A percentile compares a stretch with the other conserved stretches of the same genome.
Evolutionary conservation across 1,140 invertebrate species (phyloP).

Genomic region (Mactra quadrangularis): DNA sequence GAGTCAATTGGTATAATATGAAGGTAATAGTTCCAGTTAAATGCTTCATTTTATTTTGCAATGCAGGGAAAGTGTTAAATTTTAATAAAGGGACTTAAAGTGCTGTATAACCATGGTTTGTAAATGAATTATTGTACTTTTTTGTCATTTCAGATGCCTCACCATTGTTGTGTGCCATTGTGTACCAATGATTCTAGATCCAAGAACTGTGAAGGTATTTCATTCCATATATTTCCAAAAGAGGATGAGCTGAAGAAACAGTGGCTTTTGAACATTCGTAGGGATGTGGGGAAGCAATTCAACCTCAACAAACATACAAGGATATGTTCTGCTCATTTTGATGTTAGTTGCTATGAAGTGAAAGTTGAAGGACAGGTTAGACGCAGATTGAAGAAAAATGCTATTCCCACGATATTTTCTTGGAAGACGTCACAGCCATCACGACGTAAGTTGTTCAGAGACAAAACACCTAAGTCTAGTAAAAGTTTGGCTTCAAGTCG

Average conservation of each 20-base stretch:
- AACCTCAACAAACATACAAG: conserved; percentile 12
- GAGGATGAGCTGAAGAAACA: neutral
- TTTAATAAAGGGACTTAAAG: no score
- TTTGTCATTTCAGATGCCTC: no score
- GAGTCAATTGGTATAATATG: no score
- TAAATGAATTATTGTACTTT: no score
- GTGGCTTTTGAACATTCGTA: neutral
- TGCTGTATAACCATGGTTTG: no score
- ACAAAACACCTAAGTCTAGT: conserved; percentile 1
- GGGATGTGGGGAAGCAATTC: neutral
- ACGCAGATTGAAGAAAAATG: neutral
- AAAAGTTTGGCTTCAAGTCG: neutral
- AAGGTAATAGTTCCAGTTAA: no score
- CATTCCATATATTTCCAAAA: neutral
- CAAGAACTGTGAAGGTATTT: neutral
- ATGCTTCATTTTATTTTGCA: neutral
- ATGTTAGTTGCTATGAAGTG: neutral
- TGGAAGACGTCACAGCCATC: conserved; percentile 1
- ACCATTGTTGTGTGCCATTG: no score
- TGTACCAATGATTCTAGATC: no score
- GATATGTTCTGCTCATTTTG: conserved; percentile 1
- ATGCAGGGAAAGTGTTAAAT: neutral
- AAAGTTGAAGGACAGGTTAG: neutral
- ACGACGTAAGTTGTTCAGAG: conserved; percentile 2
- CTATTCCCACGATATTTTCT: neutral